These are phyloP conservation scores for Luidia sarsii DNA, from an alignment of 53 echinoderm and acorn worm species.

Conservation along the genomic window DNA sequence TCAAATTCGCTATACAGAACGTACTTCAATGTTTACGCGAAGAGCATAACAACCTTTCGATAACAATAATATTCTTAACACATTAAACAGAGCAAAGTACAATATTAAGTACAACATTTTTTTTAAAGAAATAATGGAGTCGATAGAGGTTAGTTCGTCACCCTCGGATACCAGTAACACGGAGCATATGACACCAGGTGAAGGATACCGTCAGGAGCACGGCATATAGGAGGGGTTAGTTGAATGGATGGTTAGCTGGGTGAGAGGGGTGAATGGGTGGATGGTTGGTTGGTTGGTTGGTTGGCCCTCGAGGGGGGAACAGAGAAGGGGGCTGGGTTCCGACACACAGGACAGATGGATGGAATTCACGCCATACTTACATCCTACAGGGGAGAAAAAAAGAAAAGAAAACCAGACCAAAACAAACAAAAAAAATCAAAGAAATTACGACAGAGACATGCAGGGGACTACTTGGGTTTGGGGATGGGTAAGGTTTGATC, in stretches of 20 bases:
- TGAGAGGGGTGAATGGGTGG: slow-evolving; percentile 15
- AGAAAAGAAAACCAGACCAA: slow-evolving; percentile 49
- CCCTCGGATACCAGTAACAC: slow-evolving; percentile 8
- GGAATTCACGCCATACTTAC: slow-evolving; percentile 63
- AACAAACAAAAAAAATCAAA: slow-evolving; percentile 18
- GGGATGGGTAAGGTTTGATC: not conserved
- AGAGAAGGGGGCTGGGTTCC: slow-evolving; percentile 13
- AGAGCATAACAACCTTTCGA: too few species aligned
- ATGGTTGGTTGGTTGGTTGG: slow-evolving; percentile 28
- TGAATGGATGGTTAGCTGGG: not conserved
- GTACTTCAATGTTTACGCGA: too few species aligned
- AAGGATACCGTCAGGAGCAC: slow-evolving; percentile 12
- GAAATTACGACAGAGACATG: slow-evolving; percentile 5
- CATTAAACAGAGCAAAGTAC: too few species aligned
- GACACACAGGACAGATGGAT: slow-evolving; percentile 44
- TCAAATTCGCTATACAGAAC: too few species aligned
- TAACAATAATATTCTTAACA: too few species aligned
- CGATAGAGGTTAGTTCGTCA: not conserved
- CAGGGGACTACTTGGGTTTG: not conserved
- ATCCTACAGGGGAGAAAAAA: slow-evolving; percentile 34
- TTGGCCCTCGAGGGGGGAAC: slow-evolving; percentile 1
- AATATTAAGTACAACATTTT: too few species aligned
- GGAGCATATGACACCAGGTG: slow-evolving; percentile 19
- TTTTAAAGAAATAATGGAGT: too few species aligned
- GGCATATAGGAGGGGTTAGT: slow-evolving; percentile 11